Base-by-base conservation (phyloP, 2,888 invertebrate genomes). In the Epinotia demarniana region DNA sequence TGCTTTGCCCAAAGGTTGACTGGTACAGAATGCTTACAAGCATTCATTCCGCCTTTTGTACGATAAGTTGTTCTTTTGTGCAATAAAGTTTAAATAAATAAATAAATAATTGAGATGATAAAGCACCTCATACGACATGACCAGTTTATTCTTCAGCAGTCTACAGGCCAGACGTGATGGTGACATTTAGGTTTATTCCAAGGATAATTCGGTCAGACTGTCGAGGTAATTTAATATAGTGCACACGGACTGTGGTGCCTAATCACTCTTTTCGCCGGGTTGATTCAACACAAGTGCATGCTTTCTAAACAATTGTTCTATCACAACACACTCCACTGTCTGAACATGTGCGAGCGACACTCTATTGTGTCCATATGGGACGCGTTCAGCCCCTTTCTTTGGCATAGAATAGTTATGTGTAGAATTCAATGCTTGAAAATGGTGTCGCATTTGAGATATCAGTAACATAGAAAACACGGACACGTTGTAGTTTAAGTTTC, bases 321-420 rank as follows among this genome's bases (percentile, higher is more conserved):
- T 77, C 77, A 73, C 64, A 73, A 73, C 77, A 72, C 73, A 75
- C 62, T 75, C 71, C 43, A 69, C 60, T 69, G 69, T 63, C 46
- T 18, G 66, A 67, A 78, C 82, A 80, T 81, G 82, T 80, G 81
- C 71, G 77, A 72, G 72, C 79, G 78, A 78, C 78, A 73, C 77
- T 73, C 79, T 64, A 82, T 84, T 84, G 82, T 83, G 81, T 78
- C 78, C 83, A 84, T 82, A 83, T 82, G 83, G 77, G 76, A 77
- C 73, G 73, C 63, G 63, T 73, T 66, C 72, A 70, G 76, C 76
- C 75, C 76, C 78, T 77, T 76, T 27, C 43, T 60, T n/a, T 62
- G 19, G 6, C 62, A 72, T n/a, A 73, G 66, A 70, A 6, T 23
- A 55, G 53, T 4, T 33, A 58, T 16, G 23, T 55, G 53, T 13